A percentile compares a stretch with the other conserved stretches of the same genome.
phyloP scores from a whole-genome alignment of 2,888 invertebrate genomes.

The Ceratothoa steindachneri region DNA sequence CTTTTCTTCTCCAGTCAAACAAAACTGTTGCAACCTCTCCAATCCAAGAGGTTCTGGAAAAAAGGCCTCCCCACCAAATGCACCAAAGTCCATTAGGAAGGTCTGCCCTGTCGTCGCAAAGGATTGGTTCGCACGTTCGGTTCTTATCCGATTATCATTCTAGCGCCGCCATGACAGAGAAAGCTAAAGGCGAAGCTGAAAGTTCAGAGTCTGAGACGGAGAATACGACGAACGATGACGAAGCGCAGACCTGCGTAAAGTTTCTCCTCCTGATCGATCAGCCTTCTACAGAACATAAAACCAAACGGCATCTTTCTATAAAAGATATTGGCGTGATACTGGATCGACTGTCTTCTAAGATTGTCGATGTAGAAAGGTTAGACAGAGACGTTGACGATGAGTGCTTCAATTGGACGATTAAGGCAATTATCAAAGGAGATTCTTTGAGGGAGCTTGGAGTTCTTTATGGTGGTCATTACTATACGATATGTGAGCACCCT shows the following conservation, averaged over 20 bases:
- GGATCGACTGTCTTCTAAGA: constrained; percentile 85
- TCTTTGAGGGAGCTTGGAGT: constrained; percentile 85
- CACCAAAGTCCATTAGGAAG: constrained; percentile 45
- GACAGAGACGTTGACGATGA: constrained; percentile 88
- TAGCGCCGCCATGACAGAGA: constrained; percentile 49
- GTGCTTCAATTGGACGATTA: constrained; percentile 94
- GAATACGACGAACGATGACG: constrained; percentile 64
- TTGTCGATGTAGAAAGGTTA: constrained; percentile 84
- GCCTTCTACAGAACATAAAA: constrained; percentile 70
- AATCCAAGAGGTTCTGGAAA: constrained; percentile 52
- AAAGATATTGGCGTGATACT: constrained; percentile 93
- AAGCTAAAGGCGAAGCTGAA: constrained; percentile 63
- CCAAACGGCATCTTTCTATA: constrained; percentile 85
- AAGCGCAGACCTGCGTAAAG: constrained; percentile 77
- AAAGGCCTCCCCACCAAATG: constrained; percentile 52
- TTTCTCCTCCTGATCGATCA: constrained; percentile 89
- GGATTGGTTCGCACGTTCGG: constrained; percentile 34
- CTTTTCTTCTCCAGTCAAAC: constrained; percentile 26
- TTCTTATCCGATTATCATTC: constrained; percentile 37
- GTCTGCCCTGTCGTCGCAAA: constrained; percentile 12
- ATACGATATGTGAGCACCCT: constrained; percentile 90
- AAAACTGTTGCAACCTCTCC: constrained; percentile 39
- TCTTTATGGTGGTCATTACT: constrained; percentile 91
- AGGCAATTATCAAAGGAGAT: constrained; percentile 87
- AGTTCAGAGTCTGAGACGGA: constrained; percentile 90